Percentiles rank a stretch among this genome's conserved stretches.
Conservation (phyloP, 2,113 vertebrate genomes). For the Carollia perspicillata region DNA sequence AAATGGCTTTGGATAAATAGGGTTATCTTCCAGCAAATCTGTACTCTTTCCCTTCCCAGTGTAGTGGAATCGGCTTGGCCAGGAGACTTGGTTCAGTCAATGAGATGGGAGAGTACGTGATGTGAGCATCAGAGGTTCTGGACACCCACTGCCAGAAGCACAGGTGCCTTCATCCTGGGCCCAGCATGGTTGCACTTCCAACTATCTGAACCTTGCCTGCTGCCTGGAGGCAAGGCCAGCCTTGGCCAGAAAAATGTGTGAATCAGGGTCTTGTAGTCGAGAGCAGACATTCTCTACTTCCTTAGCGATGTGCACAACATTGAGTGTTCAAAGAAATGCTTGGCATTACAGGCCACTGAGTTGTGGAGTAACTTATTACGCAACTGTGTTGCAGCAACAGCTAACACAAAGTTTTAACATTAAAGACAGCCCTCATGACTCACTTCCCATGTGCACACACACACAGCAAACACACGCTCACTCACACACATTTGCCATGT, state of each 20-base stretch:
- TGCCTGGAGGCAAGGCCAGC: neutral
- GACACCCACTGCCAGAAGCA: neutral
- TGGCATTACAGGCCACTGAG: neutral
- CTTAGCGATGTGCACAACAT: neutral
- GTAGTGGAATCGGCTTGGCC: neutral
- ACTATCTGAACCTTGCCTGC: neutral
- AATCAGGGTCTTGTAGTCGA: neutral
- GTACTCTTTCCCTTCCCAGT: neutral
- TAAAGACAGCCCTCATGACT: neutral
- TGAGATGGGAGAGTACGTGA: neutral
- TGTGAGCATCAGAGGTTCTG: neutral
- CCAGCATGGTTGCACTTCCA: neutral
- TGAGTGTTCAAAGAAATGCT: neutral
- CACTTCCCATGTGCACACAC: accelerated
- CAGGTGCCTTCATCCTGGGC: neutral
- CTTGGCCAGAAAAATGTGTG: too few relatives aligned
- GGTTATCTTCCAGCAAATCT: neutral
- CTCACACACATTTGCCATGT: too few relatives aligned
- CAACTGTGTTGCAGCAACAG: neutral
- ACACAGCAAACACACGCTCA: neutral
- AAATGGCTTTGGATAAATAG: neutral
- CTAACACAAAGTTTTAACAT: neutral
- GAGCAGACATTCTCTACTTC: neutral
- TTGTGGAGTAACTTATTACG: neutral
- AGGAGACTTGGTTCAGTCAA: neutral